Evolutionary conservation across 2,797 vertebrate species (phyloP).

Genomic region (Gila robusta): DNA sequence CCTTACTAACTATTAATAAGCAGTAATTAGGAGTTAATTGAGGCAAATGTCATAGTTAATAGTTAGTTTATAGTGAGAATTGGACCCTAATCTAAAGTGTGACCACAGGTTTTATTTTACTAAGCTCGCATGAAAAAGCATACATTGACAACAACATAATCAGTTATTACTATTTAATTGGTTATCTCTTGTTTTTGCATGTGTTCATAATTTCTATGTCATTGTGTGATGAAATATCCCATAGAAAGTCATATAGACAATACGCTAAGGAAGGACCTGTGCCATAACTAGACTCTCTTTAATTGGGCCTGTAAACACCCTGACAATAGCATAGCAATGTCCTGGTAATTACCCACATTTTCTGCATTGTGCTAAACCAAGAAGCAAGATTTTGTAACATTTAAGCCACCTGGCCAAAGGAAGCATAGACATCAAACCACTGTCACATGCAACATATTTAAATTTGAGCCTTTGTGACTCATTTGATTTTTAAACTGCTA

Average conservation of each 20-base stretch:
- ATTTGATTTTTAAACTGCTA: conserved; percentile 21
- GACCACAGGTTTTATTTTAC: neutral
- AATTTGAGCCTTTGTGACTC: conserved; percentile 37
- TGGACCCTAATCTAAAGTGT: neutral
- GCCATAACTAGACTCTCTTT: neutral
- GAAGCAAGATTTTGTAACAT: neutral
- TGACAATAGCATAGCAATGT: neutral
- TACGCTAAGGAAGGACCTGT: no score
- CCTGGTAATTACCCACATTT: neutral
- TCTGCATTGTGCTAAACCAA: neutral
- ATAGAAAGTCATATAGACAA: neutral
- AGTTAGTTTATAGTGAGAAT: no score
- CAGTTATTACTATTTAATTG: neutral
- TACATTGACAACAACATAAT: neutral
- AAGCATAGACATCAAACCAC: neutral
- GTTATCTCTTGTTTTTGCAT: neutral
- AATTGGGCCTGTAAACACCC: neutral
- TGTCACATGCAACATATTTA: conserved; percentile 35
- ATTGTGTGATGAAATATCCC: neutral
- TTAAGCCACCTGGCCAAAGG: neutral
- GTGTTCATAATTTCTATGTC: neutral
- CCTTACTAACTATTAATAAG: no score
- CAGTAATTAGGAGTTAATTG: no score
- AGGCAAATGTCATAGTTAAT: neutral
- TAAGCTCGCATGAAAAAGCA: neutral